Evolutionary conservation across 2,888 invertebrate genomes (phyloP), one percentile per base, ranked within the genome.

Genomic region (Macropis europaea): DNA sequence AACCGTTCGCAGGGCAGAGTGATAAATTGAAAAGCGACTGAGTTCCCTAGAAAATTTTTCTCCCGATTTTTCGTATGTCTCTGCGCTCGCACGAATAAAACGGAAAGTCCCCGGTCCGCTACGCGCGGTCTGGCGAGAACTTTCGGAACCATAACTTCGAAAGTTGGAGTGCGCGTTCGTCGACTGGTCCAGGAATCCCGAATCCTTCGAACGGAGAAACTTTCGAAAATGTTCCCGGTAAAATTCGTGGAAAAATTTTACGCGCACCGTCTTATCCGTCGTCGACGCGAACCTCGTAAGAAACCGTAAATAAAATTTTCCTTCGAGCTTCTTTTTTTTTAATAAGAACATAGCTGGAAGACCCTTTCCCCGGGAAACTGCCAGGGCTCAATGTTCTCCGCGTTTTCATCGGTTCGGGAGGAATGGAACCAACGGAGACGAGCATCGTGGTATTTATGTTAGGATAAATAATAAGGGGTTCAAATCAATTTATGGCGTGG

Each of bases 121-220:
- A 22, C 11, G 54, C 34, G n/a, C 15, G 32, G 15, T 52, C 36
- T 4, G n/a, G 61, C 45, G 28, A 13, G 24, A 45, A 32, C 45
- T 52, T 53, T 26, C 3, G 22, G n/a, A 17, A 36, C 50, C 43
- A 24, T 67, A 67, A 63, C 52, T 63, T 64, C 43, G 17, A 11
- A 63, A 66, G 42, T 43, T 28, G 4, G 19, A 11, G 45, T 53
- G 52, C 47, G 28, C 38, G 43, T 26, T 17, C 13, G 36, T 30
- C 64, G 52, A 11, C 52, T 24, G 17, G 45, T 63, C 19, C 32
- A 32, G 38, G 30, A 64, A 63, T 64, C n/a, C 24, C 22, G 43
- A 52, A 66, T 50, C 52, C 43, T 9, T 24, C 17, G 15, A 32
- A 43, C 32, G 22, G 32, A 13, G 17, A 26, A 67, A 64, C 66